Evolutionary conservation across 2,113 vertebrate species (phyloP), one percentile per base, ranked within the genome.

Genomic region (Chaenocephalus aceratus): DNA sequence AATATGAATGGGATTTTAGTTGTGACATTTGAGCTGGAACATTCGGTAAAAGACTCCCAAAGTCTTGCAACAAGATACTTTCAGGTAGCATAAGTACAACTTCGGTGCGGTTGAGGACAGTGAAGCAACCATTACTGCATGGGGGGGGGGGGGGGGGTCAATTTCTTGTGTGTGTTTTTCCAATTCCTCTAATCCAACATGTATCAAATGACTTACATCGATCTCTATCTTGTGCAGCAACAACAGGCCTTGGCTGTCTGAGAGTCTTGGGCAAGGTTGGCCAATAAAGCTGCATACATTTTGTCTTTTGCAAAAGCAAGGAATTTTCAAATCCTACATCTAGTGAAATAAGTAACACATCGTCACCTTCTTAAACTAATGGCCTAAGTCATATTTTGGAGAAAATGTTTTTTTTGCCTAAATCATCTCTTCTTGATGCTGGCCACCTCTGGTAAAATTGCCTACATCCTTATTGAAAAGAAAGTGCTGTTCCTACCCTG

Each of bases 1-100:
- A 68, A 72, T 67, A 62, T 34, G 63, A 64, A 59, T n/a, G 48
- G 26, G 70, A 54, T 80, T 84, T 72, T 67, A 65, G 62, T 59
- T 46, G 30, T 70, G 74, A 53, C 36, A 58, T 34, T 59, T 70
- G 44, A 36, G 15, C n/a, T 34, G 60, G 41, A 85, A 53, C 53
- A 65, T 70, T 41, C 71, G 41, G 21, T 46, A 51, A 71, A 72
- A 8, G 15, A 60, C 53, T 66, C 46, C 66, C 72, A 83, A 46
- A 74, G 65, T 57, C 45, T 61, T 46, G 16, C 1, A 36, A 45
- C 53, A 26, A 16, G 52, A 69, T 18, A 56, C 48, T 51, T 9
- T n/a, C 56, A 68, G 21, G 26, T 10, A 15, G 36, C 36, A 53
- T 6, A 51, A 48, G 36, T 46, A 41, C 65, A 57, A 57, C 49